Evolutionary conservation across 30 jellyfish, hydroid and myxozoan genomes (phyloP).

Genomic region (Cassiopea andromeda): DNA sequence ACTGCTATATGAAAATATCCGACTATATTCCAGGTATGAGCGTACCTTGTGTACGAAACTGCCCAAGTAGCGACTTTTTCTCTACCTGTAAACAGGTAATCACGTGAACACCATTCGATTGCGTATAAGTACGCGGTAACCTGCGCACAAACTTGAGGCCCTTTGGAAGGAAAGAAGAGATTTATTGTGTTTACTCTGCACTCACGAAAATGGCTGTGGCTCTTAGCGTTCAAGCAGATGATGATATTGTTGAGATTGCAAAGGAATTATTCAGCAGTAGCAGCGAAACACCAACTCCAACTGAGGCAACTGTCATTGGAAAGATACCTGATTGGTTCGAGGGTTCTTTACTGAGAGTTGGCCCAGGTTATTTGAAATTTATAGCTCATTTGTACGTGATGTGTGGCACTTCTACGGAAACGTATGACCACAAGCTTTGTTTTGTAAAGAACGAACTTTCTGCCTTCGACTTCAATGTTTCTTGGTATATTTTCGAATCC

Average conservation of each 20-base stretch:
- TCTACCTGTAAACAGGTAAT: not conserved
- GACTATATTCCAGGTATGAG: too few species aligned
- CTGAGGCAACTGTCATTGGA: conserved; percentile 40
- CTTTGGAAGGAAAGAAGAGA: too few species aligned
- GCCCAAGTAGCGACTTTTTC: not conserved
- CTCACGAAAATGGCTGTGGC: not conserved
- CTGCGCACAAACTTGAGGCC: not conserved
- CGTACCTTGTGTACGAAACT: not conserved
- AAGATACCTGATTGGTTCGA: conserved; percentile 68
- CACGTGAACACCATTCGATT: not conserved
- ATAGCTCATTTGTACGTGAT: too few species aligned
- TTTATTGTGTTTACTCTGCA: too few species aligned
- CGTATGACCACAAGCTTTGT: too few species aligned
- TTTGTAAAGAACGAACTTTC: too few species aligned
- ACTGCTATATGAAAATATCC: too few species aligned
- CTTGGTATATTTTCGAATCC: too few species aligned
- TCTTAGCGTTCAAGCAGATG: not conserved
- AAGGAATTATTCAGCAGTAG: conserved; percentile 56
- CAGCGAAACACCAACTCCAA: conserved; percentile 44
- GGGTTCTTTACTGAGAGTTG: conserved; percentile 60
- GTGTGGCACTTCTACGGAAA: too few species aligned
- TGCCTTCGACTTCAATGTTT: too few species aligned
- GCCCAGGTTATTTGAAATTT: conserved; percentile 49
- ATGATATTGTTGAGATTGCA: conserved; percentile 57
- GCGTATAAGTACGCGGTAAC: not conserved